phyloP scores from a whole-genome alignment of 2,797 vertebrate genomes.

The Alouatta caraya region DNA sequence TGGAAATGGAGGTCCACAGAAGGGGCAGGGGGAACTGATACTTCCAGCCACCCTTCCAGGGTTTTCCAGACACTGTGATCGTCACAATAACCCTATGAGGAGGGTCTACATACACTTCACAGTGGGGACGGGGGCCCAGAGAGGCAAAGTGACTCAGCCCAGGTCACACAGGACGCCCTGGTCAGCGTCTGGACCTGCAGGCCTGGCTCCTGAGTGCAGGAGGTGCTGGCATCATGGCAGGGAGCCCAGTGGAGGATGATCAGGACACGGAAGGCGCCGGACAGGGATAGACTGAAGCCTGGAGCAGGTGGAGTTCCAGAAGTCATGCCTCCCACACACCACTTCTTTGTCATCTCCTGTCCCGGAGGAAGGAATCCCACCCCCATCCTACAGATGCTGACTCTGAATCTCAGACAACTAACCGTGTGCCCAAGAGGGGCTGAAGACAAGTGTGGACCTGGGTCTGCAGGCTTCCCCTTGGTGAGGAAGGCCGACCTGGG shows the following conservation, averaged over 20 bases:
- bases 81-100: background rate
- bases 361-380: background rate
- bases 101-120: background rate
- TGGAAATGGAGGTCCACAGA: background rate
- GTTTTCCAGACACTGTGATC: background rate
- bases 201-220: background rate
- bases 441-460: background rate
- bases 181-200: background rate
- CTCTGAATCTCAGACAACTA: background rate
- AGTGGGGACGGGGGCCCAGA: background rate
- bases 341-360: background rate
- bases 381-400: background rate
- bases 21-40: background rate
- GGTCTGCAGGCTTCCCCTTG: background rate
- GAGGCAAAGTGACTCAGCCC: background rate
- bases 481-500: background rate
- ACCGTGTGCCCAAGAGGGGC: background rate
- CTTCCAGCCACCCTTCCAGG: background rate
- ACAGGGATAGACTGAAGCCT: background rate
- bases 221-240: background rate
- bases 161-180: background rate
- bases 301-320: background rate
- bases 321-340: background rate
- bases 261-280: background rate
- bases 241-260: rapidly evolving